These are phyloP conservation scores for Limosa lapponica DNA, from an alignment of 2,797 vertebrate species.

Conservation along the genomic window DNA sequence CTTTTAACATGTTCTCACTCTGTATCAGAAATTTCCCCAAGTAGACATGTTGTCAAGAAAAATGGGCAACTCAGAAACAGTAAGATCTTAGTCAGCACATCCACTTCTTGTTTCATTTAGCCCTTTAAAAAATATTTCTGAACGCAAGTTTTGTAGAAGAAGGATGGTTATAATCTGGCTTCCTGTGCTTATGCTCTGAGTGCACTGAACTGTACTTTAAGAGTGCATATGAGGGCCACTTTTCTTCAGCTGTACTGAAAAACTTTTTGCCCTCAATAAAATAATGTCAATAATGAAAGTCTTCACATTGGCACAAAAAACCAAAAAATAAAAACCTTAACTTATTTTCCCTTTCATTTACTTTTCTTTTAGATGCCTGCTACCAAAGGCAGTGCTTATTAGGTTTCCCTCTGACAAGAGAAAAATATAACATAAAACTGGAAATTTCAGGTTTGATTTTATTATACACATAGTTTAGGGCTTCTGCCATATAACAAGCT, in stretches of 20 bases:
- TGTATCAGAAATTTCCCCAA: neutral
- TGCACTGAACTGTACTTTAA: neutral
- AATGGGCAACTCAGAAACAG: neutral
- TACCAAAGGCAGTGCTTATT: constrained; percentile 48
- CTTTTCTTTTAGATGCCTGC: constrained; percentile 22
- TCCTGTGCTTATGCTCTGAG: neutral
- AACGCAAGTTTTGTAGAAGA: neutral
- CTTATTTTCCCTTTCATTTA: constrained; percentile 44
- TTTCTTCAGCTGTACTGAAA: neutral
- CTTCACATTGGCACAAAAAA: neutral
- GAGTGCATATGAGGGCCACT: neutral
- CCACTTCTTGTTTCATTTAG: neutral
- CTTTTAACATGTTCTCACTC: neutral
- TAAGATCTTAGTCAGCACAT: neutral
- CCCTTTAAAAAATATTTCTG: neutral
- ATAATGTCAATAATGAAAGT: neutral
- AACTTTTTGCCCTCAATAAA: neutral
- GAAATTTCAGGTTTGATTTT: constrained; percentile 60
- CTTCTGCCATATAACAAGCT: constrained; percentile 41
- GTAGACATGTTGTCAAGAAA: neutral
- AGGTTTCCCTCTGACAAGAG: constrained; percentile 17
- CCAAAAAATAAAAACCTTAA: neutral
- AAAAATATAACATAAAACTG: constrained; percentile 52
- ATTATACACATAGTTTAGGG: constrained; percentile 13
- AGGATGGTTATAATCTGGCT: neutral